A percentile compares a stretch with the other conserved stretches of the same genome.
These are phyloP conservation scores for Carcharodon carcharias DNA, from an alignment of 2,797 vertebrate species.

Conservation along the genomic window DNA sequence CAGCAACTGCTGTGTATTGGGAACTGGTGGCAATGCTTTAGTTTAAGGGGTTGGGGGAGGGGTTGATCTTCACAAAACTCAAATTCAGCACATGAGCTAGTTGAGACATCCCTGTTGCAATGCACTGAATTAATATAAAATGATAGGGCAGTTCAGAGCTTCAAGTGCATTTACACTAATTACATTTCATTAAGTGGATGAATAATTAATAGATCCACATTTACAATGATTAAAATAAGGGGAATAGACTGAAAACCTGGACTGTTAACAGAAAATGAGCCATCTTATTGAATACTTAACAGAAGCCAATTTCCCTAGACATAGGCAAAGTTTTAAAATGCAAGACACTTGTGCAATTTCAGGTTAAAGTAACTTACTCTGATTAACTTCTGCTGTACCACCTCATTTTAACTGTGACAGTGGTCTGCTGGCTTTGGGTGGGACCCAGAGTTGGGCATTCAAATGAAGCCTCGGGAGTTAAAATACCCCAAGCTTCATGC, in stretches of 20 bases:
- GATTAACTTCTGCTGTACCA: not conserved
- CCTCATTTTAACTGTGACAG: not conserved
- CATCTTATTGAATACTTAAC: not conserved
- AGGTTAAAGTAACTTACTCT: not conserved
- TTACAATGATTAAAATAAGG: not conserved
- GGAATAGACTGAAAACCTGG: not conserved
- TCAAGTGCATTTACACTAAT: constrained; percentile 7
- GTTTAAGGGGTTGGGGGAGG: not conserved
- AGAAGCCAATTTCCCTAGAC: not conserved
- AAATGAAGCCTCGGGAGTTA: not conserved
- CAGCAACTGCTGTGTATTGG: not conserved
- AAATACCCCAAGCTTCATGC: not conserved
- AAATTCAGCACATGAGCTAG: not conserved
- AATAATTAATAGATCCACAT: not conserved
- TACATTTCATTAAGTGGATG: not conserved
- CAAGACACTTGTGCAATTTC: not conserved
- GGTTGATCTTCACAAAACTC: not conserved
- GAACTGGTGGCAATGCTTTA: not conserved
- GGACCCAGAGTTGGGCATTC: not conserved
- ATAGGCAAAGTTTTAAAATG: not conserved
- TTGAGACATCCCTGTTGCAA: not conserved
- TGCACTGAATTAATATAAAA: not conserved
- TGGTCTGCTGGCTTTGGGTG: not conserved
- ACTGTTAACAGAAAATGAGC: not conserved
- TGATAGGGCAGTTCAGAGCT: not conserved